phyloP scores from a whole-genome alignment of 2,888 invertebrate genomes.

The Rotaria magnacalcarata region DNA sequence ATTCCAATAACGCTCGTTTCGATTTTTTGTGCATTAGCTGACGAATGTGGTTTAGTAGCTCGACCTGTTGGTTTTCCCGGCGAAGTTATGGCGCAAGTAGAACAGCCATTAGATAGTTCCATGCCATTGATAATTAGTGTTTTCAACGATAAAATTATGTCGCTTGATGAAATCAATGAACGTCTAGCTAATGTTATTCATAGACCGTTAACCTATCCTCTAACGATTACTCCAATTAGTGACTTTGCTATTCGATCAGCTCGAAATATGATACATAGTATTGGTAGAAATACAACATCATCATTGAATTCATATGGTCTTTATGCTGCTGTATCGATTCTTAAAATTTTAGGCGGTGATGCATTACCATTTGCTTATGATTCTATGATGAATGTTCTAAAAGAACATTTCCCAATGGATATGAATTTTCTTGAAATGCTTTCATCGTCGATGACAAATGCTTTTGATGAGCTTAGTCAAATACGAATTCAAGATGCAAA shows the following conservation, averaged over 20 bases:
- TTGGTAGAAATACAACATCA: background rate
- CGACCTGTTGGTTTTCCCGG: background rate
- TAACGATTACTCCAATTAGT: background rate
- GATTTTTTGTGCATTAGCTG: slow-evolving; percentile 19
- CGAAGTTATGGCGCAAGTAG: slow-evolving; percentile 25
- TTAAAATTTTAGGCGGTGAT: background rate
- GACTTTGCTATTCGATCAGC: background rate
- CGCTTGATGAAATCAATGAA: background rate
- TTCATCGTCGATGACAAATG: background rate
- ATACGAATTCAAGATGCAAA: background rate
- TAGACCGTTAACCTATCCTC: background rate
- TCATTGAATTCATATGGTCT: background rate
- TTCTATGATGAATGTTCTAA: background rate
- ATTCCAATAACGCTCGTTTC: slow-evolving; percentile 3
- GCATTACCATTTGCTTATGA: background rate
- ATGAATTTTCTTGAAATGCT: background rate
- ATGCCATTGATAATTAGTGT: background rate
- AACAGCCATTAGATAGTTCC: background rate
- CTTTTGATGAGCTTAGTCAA: background rate
- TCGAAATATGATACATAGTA: background rate
- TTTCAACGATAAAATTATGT: background rate
- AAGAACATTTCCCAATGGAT: slow-evolving; percentile 13
- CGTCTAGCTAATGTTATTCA: background rate
- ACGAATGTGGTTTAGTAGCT: slow-evolving; percentile 9
- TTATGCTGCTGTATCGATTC: background rate